Conservation (phyloP, 2,888 invertebrate genomes). For the Cryptus viduatorius region DNA sequence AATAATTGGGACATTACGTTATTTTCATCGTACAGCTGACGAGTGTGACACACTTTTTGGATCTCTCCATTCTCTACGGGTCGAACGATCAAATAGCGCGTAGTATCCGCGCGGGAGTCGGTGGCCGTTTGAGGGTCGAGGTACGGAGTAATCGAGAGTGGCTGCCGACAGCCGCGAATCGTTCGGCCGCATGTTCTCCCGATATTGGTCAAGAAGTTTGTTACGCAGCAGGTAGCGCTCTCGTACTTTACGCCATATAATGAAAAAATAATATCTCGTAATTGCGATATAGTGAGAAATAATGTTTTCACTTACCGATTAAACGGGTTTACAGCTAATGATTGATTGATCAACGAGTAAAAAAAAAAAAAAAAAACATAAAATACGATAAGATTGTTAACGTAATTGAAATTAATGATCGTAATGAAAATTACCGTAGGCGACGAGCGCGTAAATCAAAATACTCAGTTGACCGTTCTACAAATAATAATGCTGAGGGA, state of each 20-base stretch:
- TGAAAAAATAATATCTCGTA: not conserved
- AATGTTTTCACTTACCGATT: not conserved
- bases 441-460: slow-evolving; percentile 92
- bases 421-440: slow-evolving; percentile 85
- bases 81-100: slow-evolving; percentile 89
- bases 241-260: not conserved
- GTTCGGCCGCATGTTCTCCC: slow-evolving; percentile 89
- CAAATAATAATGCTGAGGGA: slow-evolving; percentile 92
- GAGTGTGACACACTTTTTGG: slow-evolving; percentile 90
- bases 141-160: slow-evolving; percentile 89
- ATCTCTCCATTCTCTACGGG: slow-evolving; percentile 93
- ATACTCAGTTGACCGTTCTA: slow-evolving; percentile 90
- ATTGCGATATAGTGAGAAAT: not conserved
- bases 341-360: not conserved
- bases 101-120: slow-evolving; percentile 89
- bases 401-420: not conserved
- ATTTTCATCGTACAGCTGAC: slow-evolving; percentile 85
- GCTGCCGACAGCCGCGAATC: slow-evolving; percentile 89
- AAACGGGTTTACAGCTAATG: not conserved
- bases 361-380: not conserved
- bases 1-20: not conserved
- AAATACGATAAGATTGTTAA: not conserved
- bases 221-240: slow-evolving; percentile 89
- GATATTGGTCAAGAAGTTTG: slow-evolving; percentile 89
- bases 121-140: slow-evolving; percentile 89